Base-by-base conservation (phyloP, 2,888 invertebrate genomes). In the Nomada lathburiana region DNA sequence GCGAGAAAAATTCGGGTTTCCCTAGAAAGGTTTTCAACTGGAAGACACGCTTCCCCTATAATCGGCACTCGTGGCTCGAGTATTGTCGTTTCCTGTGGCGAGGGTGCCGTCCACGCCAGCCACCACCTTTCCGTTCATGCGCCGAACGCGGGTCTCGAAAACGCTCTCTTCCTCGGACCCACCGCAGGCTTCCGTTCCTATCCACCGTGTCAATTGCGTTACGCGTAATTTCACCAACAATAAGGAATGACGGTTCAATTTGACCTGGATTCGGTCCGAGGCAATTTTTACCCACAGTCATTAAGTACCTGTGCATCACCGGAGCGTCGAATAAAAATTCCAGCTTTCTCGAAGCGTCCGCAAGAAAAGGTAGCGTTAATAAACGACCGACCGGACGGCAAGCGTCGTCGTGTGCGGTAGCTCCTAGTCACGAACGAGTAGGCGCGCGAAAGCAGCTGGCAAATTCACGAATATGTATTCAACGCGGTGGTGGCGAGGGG, bases 141-240 rank as follows among this genome's bases (percentile, higher is more conserved):
- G 81, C 79, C 82, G 77, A 82, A 84, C 87, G 86, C 89, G 84
- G 89, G 85, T 88, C 86, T 86, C 87, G 83, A 55, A 76, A 77
- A 82, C 71, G n/a, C 10, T 59, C 29, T 68, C 64, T 20, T 65
- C 29, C 50, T 10, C 9, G n/a, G 60, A 47, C 63, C 64, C 71
- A 68, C 64, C 70, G 53, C 53, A 50, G 52, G 50, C 36, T 50
- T 13, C 18, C 42, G 20, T 42, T 50, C 44, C 47, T 50, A 62
- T 65, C 42, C 77, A 59, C 83, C 76, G 81, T 76, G 85, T 78
- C 85, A 81, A 88, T 89, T 87, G 87, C 86, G 87, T 89, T 89
- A 88, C 85, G 86, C 83, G 85, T 85, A 85, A 87, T 86, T 83
- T 85, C 82, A 74, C 76, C 63, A 86, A 71, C 50, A 52, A 62